These are phyloP conservation scores for Symphodus melops DNA, from an alignment of 2,113 vertebrate genomes.

Conservation along the genomic window DNA sequence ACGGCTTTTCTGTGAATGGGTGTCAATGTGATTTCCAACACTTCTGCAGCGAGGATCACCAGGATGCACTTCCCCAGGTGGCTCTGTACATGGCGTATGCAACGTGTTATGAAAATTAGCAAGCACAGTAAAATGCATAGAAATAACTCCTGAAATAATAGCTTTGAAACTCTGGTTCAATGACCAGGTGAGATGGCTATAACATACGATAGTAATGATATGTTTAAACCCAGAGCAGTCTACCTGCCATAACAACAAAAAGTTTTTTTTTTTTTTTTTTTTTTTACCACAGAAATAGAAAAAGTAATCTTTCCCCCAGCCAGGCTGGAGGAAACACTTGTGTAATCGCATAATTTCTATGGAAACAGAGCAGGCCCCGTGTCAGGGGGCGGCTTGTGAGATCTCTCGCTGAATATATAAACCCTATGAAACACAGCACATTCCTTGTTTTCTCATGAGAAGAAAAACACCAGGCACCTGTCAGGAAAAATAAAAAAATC, in stretches of 20 bases:
- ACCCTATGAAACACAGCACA: constrained; percentile 17
- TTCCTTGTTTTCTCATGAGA: constrained; percentile 8
- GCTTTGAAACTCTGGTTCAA: too few species aligned
- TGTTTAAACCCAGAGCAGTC: background rate
- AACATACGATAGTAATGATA: too few species aligned
- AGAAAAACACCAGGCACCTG: constrained; percentile 26
- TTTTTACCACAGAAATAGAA: background rate
- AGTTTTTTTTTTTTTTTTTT: too few species aligned
- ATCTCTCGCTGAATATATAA: constrained; percentile 30
- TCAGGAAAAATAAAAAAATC: constrained; percentile 21
- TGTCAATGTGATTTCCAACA: too few species aligned
- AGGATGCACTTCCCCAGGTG: too few species aligned
- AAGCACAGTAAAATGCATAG: too few species aligned
- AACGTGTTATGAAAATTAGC: too few species aligned
- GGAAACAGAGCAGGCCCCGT: constrained; percentile 24
- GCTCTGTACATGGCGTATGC: too few species aligned
- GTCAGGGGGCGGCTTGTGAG: constrained; percentile 21
- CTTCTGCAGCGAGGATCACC: too few species aligned
- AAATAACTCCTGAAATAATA: too few species aligned
- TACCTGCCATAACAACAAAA: background rate
- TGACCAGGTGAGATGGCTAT: too few species aligned
- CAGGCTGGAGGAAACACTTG: background rate
- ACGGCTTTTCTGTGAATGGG: too few species aligned
- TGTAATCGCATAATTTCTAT: constrained; percentile 25
- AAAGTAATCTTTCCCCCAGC: background rate